Percentiles rank a stretch among this genome's conserved stretches.
Evolutionary conservation across 2,113 vertebrate species (phyloP).

Genomic region (Piliocolobus tephrosceles): DNA sequence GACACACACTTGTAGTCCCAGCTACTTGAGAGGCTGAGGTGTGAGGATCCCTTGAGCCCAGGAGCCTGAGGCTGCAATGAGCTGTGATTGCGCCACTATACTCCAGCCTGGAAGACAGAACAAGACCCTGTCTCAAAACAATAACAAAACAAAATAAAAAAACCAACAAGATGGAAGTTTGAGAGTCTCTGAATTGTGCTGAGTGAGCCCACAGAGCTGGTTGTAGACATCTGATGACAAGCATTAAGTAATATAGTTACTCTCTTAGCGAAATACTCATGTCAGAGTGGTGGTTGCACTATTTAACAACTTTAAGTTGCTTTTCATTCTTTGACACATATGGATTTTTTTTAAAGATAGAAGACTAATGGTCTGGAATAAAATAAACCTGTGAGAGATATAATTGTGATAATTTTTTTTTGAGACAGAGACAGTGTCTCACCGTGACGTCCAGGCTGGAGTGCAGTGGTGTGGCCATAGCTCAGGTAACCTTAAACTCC

Average conservation of each 20-base stretch:
- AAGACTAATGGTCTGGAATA: conserved; percentile 2
- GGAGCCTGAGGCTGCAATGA: background rate
- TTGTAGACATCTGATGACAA: background rate
- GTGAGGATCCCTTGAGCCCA: background rate
- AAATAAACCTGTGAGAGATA: conserved; percentile 30
- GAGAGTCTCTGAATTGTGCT: background rate
- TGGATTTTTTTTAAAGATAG: background rate
- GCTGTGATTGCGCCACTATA: background rate
- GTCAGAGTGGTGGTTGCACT: background rate
- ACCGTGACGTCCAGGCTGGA: too few relatives aligned
- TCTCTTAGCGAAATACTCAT: background rate
- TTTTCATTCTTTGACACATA: background rate
- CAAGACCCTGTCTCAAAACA: background rate
- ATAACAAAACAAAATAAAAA: background rate
- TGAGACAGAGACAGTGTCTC: too few relatives aligned
- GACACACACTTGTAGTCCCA: too few relatives aligned
- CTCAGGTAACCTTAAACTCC: too few relatives aligned
- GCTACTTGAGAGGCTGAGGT: background rate
- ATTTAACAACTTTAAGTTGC: background rate
- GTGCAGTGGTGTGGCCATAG: too few relatives aligned
- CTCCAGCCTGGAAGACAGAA: background rate
- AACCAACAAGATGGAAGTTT: background rate
- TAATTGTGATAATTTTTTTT: background rate
- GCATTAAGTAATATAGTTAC: background rate
- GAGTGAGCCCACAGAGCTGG: background rate